phyloP scores from a whole-genome alignment of 2,797 vertebrate species.

The Peromyscus aztecus region DNA sequence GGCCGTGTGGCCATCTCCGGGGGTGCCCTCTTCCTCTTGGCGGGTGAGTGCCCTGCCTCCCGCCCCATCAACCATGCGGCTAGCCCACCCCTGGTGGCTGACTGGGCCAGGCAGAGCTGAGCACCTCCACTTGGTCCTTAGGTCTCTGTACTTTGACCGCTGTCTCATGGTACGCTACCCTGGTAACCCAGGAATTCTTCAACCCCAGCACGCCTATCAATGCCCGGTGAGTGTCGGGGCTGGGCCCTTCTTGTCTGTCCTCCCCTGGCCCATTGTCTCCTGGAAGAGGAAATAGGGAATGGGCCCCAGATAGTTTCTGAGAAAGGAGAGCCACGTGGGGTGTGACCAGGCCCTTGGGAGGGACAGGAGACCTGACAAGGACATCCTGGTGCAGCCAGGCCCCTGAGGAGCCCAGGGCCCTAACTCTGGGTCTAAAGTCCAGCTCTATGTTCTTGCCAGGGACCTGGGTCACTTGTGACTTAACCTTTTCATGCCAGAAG shows the following conservation, averaged over 20 bases:
- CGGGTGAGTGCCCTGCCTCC: conserved; percentile 88
- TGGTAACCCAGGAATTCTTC: conserved; percentile 97
- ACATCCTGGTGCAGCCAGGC: background rate
- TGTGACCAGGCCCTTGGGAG: background rate
- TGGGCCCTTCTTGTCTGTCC: background rate
- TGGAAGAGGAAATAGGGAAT: background rate
- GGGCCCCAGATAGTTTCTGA: background rate
- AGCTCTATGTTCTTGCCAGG: background rate
- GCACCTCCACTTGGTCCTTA: conserved; percentile 77
- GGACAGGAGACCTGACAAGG: background rate
- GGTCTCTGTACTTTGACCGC: conserved; percentile 95
- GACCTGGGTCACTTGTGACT: background rate
- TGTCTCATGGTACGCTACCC: conserved; percentile 96
- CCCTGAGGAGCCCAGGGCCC: background rate
- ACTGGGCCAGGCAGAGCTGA: conserved; percentile 8
- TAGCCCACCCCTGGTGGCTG: background rate
- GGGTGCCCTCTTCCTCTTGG: conserved; percentile 94
- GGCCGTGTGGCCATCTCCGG: conserved; percentile 94
- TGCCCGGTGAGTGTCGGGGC: conserved; percentile 91
- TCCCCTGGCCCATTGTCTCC: background rate
- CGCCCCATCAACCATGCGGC: background rate
- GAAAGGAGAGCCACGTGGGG: background rate
- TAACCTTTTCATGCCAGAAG: background rate
- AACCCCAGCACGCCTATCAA: conserved; percentile 95
- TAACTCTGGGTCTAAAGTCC: background rate